phyloP scores from a whole-genome alignment of 2,888 invertebrate species.

The Pyrochroa serraticornis region DNA sequence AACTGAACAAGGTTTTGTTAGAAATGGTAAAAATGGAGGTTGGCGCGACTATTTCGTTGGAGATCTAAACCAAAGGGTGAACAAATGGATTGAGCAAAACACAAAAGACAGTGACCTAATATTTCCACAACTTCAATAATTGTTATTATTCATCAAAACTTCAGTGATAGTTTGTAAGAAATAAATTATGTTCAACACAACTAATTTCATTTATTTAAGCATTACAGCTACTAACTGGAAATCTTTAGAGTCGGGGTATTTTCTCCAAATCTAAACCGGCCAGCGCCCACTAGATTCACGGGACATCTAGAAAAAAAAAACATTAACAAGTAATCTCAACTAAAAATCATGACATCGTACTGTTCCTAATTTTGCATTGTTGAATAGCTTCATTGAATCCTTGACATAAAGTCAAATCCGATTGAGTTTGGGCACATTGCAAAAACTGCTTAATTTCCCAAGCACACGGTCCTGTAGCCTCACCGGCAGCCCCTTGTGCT shows the following conservation, averaged over 20 bases:
- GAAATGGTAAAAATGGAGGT: constrained; percentile 68
- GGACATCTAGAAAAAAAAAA: neutral
- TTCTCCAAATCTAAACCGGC: too few relatives aligned
- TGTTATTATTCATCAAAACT: too few relatives aligned
- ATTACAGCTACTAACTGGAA: too few relatives aligned
- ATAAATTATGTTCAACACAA: too few relatives aligned
- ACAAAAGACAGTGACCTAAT: constrained; percentile 63
- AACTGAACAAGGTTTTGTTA: constrained; percentile 61
- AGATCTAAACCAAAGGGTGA: constrained; percentile 67
- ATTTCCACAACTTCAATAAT: constrained; percentile 56
- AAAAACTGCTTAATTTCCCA: constrained; percentile 97
- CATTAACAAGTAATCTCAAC: neutral
- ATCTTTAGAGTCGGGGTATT: too few relatives aligned
- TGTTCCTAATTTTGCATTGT: constrained; percentile 88
- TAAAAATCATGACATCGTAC: constrained; percentile 58
- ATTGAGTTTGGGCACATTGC: constrained; percentile 90
- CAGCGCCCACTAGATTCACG: too few relatives aligned
- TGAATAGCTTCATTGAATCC: constrained; percentile 97
- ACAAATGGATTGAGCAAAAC: constrained; percentile 71
- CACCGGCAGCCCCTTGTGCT: constrained; percentile 51
- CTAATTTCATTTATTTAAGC: too few relatives aligned
- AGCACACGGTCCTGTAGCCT: constrained; percentile 76
- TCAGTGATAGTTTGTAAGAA: too few relatives aligned
- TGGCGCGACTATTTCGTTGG: constrained; percentile 74
- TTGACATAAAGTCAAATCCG: constrained; percentile 89